phyloP scores from a whole-genome alignment of 2,888 invertebrate species.

The Homarus gammarus region DNA sequence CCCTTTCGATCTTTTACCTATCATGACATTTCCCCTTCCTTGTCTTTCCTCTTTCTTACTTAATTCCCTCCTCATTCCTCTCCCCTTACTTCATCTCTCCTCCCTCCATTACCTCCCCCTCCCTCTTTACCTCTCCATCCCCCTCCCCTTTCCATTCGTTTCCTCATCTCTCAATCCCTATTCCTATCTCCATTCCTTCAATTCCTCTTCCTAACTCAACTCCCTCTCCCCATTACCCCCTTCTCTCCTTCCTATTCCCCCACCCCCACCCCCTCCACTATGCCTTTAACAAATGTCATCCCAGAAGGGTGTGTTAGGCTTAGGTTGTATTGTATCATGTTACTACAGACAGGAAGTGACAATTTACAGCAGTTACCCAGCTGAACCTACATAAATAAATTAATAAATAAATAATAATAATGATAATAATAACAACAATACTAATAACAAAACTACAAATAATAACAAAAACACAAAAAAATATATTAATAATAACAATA shows the following conservation, averaged over 20 bases:
- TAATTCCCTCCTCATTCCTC: neutral
- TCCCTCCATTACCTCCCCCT: neutral
- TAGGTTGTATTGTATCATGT: too few relatives aligned
- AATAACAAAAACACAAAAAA: too few relatives aligned
- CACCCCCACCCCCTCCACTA: neutral
- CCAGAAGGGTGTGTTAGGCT: too few relatives aligned
- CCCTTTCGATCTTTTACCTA: neutral
- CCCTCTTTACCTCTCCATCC: neutral
- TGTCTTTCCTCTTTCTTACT: neutral
- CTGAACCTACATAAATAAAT: too few relatives aligned
- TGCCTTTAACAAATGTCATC: too few relatives aligned
- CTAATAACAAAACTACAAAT: too few relatives aligned
- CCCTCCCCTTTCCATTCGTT: neutral
- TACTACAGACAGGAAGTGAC: too few relatives aligned
- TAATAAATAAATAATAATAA: too few relatives aligned
- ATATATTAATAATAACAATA: too few relatives aligned
- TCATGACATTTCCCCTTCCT: neutral
- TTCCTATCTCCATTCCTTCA: neutral
- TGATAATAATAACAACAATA: too few relatives aligned
- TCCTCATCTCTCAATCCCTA: conserved; percentile 23
- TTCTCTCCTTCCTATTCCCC: neutral
- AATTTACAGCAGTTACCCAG: too few relatives aligned
- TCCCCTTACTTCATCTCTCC: neutral
- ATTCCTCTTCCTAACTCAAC: neutral
- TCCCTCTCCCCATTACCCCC: neutral